Conservation (phyloP, 2,888 invertebrate species). For the Gasteruption jaculator region DNA sequence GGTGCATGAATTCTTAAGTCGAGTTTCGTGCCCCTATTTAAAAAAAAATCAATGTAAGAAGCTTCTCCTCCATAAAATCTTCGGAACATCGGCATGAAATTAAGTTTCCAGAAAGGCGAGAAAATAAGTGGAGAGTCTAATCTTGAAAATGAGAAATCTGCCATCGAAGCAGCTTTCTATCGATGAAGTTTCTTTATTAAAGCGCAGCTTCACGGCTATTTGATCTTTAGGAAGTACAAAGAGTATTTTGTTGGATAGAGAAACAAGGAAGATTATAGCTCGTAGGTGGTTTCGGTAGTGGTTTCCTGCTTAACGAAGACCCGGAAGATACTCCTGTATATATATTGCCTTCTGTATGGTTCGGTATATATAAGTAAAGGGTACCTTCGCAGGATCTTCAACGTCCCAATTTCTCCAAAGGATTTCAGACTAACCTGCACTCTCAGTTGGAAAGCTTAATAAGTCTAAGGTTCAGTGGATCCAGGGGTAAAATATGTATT, state of each 20-base stretch:
- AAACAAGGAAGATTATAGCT: constrained; percentile 13
- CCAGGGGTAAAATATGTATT: constrained; percentile 5
- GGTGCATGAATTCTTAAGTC: too few species aligned
- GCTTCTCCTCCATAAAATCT: too few species aligned
- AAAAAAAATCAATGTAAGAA: too few species aligned
- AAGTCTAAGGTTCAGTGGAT: constrained; percentile 29
- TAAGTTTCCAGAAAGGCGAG: too few species aligned
- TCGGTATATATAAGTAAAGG: too few species aligned
- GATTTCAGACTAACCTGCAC: constrained; percentile 35
- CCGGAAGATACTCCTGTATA: constrained; percentile 27
- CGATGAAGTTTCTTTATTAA: too few species aligned
- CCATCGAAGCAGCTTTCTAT: too few species aligned
- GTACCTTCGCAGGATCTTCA: constrained; percentile 30
- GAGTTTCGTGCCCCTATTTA: too few species aligned
- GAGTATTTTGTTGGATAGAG: too few species aligned
- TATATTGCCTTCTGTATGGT: not conserved
- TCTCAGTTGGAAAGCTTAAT: constrained; percentile 35
- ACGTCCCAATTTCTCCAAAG: constrained; percentile 39
- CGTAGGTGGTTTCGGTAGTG: constrained; percentile 31
- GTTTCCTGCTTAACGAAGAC: constrained; percentile 35
- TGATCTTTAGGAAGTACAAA: not conserved
- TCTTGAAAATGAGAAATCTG: too few species aligned
- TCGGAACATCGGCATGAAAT: too few species aligned
- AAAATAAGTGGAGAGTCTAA: too few species aligned
- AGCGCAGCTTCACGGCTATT: constrained; percentile 7